A percentile compares a stretch with the other conserved stretches of the same genome.
These are phyloP conservation scores for Aplochiton taeniatus DNA, from an alignment of 2,797 vertebrate genomes.

Conservation along the genomic window DNA sequence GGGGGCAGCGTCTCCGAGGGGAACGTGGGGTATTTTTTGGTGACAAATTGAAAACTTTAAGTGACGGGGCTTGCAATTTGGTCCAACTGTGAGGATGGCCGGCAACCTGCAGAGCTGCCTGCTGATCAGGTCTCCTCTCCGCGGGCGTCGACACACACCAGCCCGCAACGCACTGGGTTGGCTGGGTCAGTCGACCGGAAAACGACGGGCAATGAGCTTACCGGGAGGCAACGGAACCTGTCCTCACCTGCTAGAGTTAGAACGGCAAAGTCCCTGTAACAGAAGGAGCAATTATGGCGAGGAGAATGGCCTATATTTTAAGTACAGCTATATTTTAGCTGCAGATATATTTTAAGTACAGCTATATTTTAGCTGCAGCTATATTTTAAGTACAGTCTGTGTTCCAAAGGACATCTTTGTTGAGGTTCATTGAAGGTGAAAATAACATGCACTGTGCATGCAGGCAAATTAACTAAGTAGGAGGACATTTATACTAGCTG, in stretches of 20 bases:
- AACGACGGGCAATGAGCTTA: constrained; percentile 41
- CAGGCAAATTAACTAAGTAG: too few species aligned
- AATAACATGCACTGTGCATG: too few species aligned
- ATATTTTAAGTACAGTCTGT: too few species aligned
- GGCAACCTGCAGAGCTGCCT: constrained; percentile 31
- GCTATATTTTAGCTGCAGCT: too few species aligned
- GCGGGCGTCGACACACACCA: constrained; percentile 10
- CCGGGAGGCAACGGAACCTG: not conserved
- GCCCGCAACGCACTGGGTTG: constrained; percentile 31
- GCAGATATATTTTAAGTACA: too few species aligned
- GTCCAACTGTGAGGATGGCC: constrained; percentile 8
- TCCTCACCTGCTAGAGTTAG: not conserved
- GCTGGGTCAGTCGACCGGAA: constrained; percentile 50
- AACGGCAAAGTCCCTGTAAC: not conserved
- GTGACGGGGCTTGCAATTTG: constrained; percentile 41
- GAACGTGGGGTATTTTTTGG: constrained; percentile 49
- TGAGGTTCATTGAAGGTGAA: too few species aligned
- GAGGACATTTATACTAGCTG: too few species aligned
- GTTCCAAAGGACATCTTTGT: too few species aligned
- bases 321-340: too few species aligned
- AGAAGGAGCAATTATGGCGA: too few species aligned
- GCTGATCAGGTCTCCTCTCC: not conserved
- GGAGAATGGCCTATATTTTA: too few species aligned
- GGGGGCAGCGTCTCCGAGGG: constrained; percentile 47
- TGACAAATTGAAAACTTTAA: constrained; percentile 58